phyloP scores from a whole-genome alignment of 1,140 invertebrate genomes.

The Drosophila tsacasi region DNA sequence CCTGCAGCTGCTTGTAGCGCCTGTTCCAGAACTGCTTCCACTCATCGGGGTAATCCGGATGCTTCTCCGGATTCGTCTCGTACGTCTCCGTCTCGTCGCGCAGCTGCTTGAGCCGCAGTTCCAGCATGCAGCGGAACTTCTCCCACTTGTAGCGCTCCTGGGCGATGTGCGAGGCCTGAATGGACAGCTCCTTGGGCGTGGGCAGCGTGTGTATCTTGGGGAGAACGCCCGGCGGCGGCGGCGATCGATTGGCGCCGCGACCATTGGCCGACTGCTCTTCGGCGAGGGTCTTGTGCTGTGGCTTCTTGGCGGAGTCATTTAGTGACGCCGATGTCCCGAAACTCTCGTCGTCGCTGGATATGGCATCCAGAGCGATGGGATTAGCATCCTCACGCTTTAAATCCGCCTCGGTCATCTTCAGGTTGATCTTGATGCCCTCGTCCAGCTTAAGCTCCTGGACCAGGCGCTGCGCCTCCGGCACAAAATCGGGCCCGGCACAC shows the following conservation, averaged over 20 bases:
- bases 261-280: conserved; percentile 54
- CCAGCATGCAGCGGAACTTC: conserved; percentile 85
- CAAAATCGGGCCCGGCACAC: conserved; percentile 72
- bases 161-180: conserved; percentile 76
- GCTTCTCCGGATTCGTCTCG: conserved; percentile 93
- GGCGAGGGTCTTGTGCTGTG: conserved; percentile 15
- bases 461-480: conserved; percentile 39
- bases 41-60: conserved; percentile 93
- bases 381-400: conserved; percentile 16
- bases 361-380: conserved; percentile 71
- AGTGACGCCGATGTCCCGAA: conserved; percentile 14
- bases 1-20: conserved; percentile 92
- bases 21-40: conserved; percentile 95
- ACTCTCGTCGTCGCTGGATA: conserved; percentile 75
- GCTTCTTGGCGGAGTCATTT: not conserved
- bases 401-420: conserved; percentile 22
- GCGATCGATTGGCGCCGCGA: conserved; percentile 62
- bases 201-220: conserved; percentile 50
- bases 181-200: conserved; percentile 77
- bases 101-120: conserved; percentile 85
- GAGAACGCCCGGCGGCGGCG: conserved; percentile 16
- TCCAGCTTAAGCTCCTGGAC: conserved; percentile 21
- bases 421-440: not conserved
- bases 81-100: conserved; percentile 89
- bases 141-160: conserved; percentile 87